A percentile compares a stretch with the other conserved stretches of the same genome.
Evolutionary conservation across 2,888 invertebrate genomes (phyloP).

Genomic region (Sarcophaga caerulescens): DNA sequence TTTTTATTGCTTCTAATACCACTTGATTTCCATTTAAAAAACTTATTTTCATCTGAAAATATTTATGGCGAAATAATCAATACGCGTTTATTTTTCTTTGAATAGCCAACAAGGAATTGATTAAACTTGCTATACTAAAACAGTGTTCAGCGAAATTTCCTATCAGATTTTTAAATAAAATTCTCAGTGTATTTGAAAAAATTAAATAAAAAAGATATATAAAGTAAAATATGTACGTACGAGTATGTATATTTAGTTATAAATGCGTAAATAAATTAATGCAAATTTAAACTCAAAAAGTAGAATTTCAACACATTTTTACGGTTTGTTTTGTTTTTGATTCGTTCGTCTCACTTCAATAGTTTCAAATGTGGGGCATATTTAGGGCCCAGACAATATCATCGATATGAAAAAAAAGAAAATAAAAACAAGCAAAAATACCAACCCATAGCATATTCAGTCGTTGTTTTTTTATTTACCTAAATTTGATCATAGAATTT

Average conservation of each 20-base stretch:
- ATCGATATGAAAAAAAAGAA: background rate
- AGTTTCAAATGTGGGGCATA: constrained; percentile 32
- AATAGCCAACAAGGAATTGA: no score
- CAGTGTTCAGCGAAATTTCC: no score
- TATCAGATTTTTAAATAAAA: no score
- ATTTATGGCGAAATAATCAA: background rate
- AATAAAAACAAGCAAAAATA: background rate
- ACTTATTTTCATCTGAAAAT: background rate
- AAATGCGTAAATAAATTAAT: constrained; percentile 28
- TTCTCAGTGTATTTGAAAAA: no score
- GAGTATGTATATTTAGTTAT: no score
- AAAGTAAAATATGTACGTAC: no score
- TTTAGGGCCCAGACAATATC: constrained; percentile 16
- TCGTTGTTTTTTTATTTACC: constrained; percentile 36
- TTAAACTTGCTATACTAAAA: no score
- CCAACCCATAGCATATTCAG: background rate
- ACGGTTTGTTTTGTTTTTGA: constrained; percentile 29
- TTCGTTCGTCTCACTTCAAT: constrained; percentile 42
- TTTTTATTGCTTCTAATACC: background rate
- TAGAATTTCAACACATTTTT: constrained; percentile 26
- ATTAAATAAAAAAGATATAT: no score
- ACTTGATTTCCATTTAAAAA: background rate
- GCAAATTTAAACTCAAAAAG: constrained; percentile 14
- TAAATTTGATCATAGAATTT: constrained; percentile 64
- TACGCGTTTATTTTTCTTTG: background rate